These are phyloP conservation scores for Mastomys coucha DNA, from an alignment of 2,113 vertebrate species.

Conservation along the genomic window DNA sequence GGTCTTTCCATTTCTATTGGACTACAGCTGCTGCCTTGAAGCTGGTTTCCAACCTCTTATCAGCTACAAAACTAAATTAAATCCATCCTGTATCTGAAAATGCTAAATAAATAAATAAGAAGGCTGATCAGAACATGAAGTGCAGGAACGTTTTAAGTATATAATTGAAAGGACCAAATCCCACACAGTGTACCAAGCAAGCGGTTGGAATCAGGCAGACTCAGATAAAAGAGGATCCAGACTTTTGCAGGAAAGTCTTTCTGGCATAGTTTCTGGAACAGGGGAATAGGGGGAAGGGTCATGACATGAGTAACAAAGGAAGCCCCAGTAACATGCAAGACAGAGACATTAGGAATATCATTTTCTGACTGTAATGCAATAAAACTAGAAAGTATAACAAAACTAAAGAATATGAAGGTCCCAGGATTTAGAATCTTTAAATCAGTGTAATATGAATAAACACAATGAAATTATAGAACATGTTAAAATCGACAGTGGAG, in stretches of 20 bases:
- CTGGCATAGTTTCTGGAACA: neutral
- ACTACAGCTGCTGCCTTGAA: neutral
- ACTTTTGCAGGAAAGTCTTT: constrained; percentile 7
- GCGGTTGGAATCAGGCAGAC: neutral
- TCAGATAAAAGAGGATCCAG: neutral
- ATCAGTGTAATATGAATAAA: neutral
- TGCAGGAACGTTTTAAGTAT: neutral
- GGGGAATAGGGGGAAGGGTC: neutral
- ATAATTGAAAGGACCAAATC: neutral
- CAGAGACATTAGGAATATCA: neutral
- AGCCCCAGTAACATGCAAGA: neutral
- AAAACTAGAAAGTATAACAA: neutral
- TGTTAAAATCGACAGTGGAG: neutral
- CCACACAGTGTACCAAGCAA: neutral
- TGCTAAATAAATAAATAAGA: neutral
- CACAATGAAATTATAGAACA: constrained; percentile 15
- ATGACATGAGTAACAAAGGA: constrained; percentile 5
- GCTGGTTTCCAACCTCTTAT: neutral
- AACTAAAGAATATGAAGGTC: neutral
- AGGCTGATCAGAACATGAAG: neutral
- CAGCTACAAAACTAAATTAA: neutral
- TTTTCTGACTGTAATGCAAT: neutral
- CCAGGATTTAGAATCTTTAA: neutral
- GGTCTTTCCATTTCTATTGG: neutral
- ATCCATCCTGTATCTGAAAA: neutral